Evolutionary conservation across 2,797 vertebrate genomes (phyloP), one percentile per base, ranked within the genome.

Genomic region (Iguana delicatissima): DNA sequence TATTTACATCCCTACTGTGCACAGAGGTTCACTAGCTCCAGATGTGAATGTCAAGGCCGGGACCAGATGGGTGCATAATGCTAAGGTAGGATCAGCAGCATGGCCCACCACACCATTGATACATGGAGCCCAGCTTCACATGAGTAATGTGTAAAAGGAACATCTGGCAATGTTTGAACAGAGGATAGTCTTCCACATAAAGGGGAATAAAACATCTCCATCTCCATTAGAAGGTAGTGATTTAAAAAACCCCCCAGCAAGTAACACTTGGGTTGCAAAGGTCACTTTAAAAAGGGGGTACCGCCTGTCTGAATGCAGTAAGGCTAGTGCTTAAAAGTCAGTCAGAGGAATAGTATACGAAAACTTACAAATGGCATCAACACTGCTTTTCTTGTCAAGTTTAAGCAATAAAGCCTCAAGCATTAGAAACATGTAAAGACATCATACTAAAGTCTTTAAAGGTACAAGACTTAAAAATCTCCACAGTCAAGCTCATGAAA

Each of bases 211-310:
- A 95, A 89, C 81, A 55, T 96, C 90, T 94, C 90, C 91, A 95
- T 87, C 85, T 93, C 91, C 94, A 92, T 92, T 94, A 93, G 95
- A 93, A 93, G 94, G 95, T 93, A 94, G 90, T 29, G 77, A 95
- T 59, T 59, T 59, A 18, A 18, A 92, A 96, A 67, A 7, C 26
- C n/a, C n/a, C 96, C 96, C 94, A 97, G 95, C 97, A 97, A 97
- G 97, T 98, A 97, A 98, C 97, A 98, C 97, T 97, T 97, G 95
- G 96, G 96, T 97, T 96, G 96, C 96, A 97, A 98, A 98, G 97
- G 97, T 97, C 97, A 97, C 97, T 98, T 98, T 96, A 97, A 96
- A 97, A 96, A 97, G 97, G 96, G 96, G 97, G 96, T 96, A 97
- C 96, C 97, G 96, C 96, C 95, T 97, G 96, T 96, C 95, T 97